Evolutionary conservation across 2,113 vertebrate species (phyloP).

Genomic region (Chaetops frenatus): DNA sequence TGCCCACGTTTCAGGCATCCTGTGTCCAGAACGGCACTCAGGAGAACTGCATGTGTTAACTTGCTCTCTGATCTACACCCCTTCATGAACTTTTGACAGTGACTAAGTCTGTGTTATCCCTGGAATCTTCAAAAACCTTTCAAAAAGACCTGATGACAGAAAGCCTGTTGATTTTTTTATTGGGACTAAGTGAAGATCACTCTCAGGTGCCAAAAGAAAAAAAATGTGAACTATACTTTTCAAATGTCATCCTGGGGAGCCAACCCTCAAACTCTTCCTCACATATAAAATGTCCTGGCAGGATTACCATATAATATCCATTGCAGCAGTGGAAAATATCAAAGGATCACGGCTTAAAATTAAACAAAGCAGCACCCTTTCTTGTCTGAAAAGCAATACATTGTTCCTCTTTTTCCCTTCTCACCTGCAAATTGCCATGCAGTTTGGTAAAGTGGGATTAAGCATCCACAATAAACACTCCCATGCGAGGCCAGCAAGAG

Average conservation of each 20-base stretch:
- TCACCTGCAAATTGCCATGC: background rate
- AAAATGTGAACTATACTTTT: background rate
- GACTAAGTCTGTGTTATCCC: background rate
- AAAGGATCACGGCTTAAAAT: slow-evolving; percentile 33
- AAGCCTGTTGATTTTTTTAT: slow-evolving; percentile 22
- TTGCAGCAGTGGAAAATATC: slow-evolving; percentile 55
- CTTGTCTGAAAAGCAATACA: background rate
- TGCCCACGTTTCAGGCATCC: slow-evolving; percentile 4
- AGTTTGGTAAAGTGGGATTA: background rate
- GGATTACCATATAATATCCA: slow-evolving; percentile 50
- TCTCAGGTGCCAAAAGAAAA: background rate
- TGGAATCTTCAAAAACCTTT: background rate
- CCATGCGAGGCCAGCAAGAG: background rate
- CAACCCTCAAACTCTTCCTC: slow-evolving; percentile 16
- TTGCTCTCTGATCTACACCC: background rate
- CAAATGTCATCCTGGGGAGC: slow-evolving; percentile 28
- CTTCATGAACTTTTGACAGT: background rate
- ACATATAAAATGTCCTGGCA: slow-evolving; percentile 22
- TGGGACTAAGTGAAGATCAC: background rate
- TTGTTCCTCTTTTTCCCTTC: background rate
- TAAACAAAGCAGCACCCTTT: slow-evolving; percentile 24
- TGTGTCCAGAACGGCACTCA: background rate
- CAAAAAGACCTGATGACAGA: background rate
- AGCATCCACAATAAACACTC: background rate
- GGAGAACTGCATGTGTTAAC: background rate